Evolutionary conservation across 2,113 vertebrate genomes (phyloP).

Genomic region (Laticauda laticaudata): DNA sequence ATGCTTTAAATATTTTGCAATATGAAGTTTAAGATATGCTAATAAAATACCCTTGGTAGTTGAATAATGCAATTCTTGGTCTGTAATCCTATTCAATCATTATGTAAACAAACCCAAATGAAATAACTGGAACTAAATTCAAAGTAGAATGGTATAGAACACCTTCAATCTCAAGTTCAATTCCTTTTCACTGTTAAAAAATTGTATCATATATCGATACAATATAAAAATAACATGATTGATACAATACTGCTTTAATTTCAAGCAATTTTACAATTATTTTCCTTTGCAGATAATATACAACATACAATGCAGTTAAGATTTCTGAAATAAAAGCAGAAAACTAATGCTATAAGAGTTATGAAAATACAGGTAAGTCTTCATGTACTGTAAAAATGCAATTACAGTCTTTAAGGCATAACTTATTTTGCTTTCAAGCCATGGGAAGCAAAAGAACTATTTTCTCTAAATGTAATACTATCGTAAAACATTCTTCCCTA

Average conservation of each 20-base stretch:
- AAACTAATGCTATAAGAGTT: background rate
- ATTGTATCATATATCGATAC: background rate
- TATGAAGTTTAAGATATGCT: background rate
- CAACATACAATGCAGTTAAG: background rate
- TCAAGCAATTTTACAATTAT: background rate
- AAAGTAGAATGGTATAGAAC: background rate
- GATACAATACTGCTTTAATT: background rate
- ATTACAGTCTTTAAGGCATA: background rate
- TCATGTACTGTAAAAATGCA: background rate
- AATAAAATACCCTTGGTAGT: background rate
- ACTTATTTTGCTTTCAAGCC: background rate
- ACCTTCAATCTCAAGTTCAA: background rate
- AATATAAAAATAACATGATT: background rate
- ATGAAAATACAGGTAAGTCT: background rate
- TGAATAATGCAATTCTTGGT: background rate
- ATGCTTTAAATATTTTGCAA: background rate
- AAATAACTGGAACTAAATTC: background rate
- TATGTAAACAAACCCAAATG: background rate
- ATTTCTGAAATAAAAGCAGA: background rate
- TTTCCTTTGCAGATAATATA: background rate
- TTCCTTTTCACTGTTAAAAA: background rate
- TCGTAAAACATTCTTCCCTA: background rate
- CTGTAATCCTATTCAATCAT: background rate
- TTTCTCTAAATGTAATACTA: background rate
- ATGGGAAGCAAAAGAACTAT: background rate